Percentiles rank a stretch among this genome's conserved stretches.
Evolutionary conservation across 2,797 vertebrate genomes (phyloP).

Genomic region (Yasuhikotakia modesta): DNA sequence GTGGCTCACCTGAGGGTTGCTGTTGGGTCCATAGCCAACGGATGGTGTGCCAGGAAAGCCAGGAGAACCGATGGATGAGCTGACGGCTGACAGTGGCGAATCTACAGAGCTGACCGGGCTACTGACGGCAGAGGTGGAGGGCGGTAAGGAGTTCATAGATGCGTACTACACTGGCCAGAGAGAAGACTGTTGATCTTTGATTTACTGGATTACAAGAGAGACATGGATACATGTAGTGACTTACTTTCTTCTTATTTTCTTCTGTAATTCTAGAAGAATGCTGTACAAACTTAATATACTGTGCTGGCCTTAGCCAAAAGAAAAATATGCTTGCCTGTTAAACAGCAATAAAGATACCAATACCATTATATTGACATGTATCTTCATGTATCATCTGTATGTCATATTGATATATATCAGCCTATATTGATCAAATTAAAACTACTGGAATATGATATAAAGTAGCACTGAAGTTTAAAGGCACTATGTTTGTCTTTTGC

Average conservation of each 20-base stretch:
- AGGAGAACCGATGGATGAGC: constrained; percentile 84
- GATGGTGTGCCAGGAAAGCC: constrained; percentile 80
- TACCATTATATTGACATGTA: too few relatives aligned
- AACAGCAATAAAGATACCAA: background rate
- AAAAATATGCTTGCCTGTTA: background rate
- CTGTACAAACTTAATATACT: background rate
- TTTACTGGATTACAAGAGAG: constrained; percentile 4
- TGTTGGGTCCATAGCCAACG: constrained; percentile 86
- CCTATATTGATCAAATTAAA: too few relatives aligned
- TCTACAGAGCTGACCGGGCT: constrained; percentile 82
- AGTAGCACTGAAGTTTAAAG: too few relatives aligned
- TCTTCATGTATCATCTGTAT: too few relatives aligned
- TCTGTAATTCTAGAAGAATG: background rate
- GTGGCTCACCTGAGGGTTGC: constrained; percentile 83
- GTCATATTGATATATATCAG: too few relatives aligned
- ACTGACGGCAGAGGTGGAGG: constrained; percentile 77
- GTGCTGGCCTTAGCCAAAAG: too few relatives aligned
- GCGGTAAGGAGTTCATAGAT: constrained; percentile 70
- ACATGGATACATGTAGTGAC: background rate
- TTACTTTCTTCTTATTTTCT: too few relatives aligned
- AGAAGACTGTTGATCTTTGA: constrained; percentile 42
- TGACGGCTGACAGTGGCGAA: constrained; percentile 89
- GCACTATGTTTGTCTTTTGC: too few relatives aligned
- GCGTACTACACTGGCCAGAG: constrained; percentile 52
- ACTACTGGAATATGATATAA: too few relatives aligned